phyloP scores from a whole-genome alignment of 2,113 vertebrate genomes.

The Sinocyclocheilus grahami region DNA sequence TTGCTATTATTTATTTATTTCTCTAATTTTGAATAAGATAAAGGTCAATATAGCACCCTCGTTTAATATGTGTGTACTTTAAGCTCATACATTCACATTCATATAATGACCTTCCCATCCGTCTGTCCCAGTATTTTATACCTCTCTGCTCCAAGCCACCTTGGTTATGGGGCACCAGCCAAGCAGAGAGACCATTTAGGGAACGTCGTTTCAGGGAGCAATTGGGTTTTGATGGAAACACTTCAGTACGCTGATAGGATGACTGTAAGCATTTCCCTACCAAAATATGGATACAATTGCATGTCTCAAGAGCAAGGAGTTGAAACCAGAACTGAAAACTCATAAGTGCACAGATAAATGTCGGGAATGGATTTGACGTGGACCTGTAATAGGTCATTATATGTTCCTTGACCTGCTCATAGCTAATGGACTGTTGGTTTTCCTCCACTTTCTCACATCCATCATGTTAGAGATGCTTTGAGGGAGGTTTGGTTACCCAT shows the following conservation, averaged over 20 bases:
- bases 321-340: background rate
- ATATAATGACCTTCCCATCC: background rate
- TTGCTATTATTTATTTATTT: no score
- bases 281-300: background rate
- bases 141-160: background rate
- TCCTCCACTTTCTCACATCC: background rate
- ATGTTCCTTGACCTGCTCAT: slow-evolving; percentile 2
- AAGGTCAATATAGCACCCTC: no score
- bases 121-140: slow-evolving; percentile 41
- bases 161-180: background rate
- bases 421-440: background rate
- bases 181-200: slow-evolving; percentile 31
- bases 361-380: background rate
- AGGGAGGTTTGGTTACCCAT: background rate
- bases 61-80: background rate
- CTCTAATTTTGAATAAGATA: no score
- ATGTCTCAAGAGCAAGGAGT: background rate
- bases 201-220: background rate
- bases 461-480: background rate
- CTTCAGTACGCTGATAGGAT: background rate
- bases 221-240: slow-evolving; percentile 10
- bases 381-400: background rate
- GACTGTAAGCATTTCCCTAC: background rate
- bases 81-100: background rate
- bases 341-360: background rate